These are phyloP conservation scores for Cygnus olor DNA, from an alignment of 2,797 vertebrate genomes.

Conservation along the genomic window DNA sequence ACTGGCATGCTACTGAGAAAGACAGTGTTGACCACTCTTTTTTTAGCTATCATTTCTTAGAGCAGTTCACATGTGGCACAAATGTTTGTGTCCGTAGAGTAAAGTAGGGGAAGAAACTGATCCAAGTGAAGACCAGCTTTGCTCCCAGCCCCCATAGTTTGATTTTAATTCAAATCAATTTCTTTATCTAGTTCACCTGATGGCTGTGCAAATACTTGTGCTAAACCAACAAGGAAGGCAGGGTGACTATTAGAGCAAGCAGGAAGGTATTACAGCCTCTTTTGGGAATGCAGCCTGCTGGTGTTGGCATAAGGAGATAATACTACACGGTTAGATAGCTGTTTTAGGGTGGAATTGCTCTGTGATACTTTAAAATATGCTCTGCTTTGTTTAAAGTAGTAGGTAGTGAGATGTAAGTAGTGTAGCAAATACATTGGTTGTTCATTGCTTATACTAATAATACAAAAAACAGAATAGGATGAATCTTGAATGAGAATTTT, in stretches of 20 bases:
- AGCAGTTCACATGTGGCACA: not conserved
- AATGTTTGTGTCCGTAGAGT: not conserved
- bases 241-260: not conserved
- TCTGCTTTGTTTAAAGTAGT: conserved; percentile 16
- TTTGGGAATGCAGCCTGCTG: conserved; percentile 9
- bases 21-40: not conserved
- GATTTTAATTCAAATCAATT: conserved; percentile 10
- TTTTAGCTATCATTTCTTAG: not conserved
- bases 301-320: not conserved
- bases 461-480: not conserved
- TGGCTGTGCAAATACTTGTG: not conserved
- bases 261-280: not conserved
- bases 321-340: not conserved
- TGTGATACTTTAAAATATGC: not conserved
- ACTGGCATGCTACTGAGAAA: not conserved
- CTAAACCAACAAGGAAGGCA: not conserved
- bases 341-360: not conserved
- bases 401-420: not conserved
- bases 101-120: not conserved
- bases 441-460: not conserved
- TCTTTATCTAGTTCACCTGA: conserved; percentile 25
- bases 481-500: not conserved
- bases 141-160: not conserved
- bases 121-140: not conserved
- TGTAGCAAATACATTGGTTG: not conserved